phyloP scores from a whole-genome alignment of 2,888 invertebrate genomes.

The Lochmaea capreae region DNA sequence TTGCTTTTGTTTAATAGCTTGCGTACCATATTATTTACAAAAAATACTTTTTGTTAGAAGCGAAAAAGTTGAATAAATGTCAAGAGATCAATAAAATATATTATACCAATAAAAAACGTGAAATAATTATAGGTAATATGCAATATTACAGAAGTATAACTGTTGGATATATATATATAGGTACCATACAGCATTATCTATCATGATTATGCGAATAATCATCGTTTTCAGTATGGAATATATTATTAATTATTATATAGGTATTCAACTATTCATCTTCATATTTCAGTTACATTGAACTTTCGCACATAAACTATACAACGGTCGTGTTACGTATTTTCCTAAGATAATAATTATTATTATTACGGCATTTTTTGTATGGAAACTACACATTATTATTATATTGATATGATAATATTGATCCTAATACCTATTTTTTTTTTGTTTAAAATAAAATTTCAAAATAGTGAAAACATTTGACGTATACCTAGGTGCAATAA shows the following conservation, averaged over 20 bases:
- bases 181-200: too few relatives aligned
- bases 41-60: too few relatives aligned
- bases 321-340: too few relatives aligned
- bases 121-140: too few relatives aligned
- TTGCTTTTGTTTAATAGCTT: not conserved
- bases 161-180: too few relatives aligned
- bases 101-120: too few relatives aligned
- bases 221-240: slow-evolving; percentile 19
- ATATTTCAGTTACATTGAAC: slow-evolving; percentile 30
- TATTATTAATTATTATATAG: slow-evolving; percentile 17
- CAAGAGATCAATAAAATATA: too few relatives aligned
- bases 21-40: too few relatives aligned
- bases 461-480: not conserved
- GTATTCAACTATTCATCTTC: slow-evolving; percentile 8
- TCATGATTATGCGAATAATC: not conserved
- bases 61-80: too few relatives aligned
- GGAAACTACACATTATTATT: not conserved
- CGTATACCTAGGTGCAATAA: not conserved
- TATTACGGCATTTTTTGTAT: not conserved
- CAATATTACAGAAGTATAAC: too few relatives aligned
- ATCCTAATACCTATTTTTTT: too few relatives aligned
- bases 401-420: not conserved
- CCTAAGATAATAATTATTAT: too few relatives aligned
- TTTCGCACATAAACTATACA: slow-evolving; percentile 27
- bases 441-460: not conserved